Conservation (phyloP, 2,797 vertebrate genomes). For the Mormyrops attenuatus region DNA sequence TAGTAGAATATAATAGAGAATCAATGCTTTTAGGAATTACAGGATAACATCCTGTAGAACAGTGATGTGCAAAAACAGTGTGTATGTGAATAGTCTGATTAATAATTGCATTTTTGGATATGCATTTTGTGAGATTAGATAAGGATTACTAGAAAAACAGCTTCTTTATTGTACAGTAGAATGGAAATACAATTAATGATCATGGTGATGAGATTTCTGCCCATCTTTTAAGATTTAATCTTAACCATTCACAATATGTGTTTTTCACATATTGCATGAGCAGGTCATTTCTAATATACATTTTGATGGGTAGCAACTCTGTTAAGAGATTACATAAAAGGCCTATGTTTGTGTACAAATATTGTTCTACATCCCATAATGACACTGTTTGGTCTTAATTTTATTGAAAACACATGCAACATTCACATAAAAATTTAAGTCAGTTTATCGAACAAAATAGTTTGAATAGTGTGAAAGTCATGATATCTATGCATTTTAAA, state of each 20-base stretch:
- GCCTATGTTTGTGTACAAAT: not conserved
- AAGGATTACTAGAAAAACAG: not conserved
- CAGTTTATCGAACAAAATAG: not conserved
- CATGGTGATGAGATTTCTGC: not conserved
- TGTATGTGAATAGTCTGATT: not conserved
- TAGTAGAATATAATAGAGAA: not conserved
- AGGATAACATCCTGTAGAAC: not conserved
- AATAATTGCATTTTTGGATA: not conserved
- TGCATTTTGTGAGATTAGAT: not conserved
- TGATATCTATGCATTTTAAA: conserved; percentile 8
- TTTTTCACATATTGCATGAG: not conserved
- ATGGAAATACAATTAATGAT: not conserved
- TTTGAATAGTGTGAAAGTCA: not conserved
- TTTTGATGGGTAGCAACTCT: not conserved
- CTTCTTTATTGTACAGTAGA: not conserved
- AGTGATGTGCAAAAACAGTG: not conserved
- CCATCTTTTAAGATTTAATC: not conserved
- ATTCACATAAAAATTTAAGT: not conserved
- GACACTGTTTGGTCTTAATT: not conserved
- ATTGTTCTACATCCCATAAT: not conserved
- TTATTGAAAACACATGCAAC: not conserved
- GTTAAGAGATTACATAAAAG: not conserved
- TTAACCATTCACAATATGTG: not conserved
- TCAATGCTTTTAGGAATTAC: not conserved
- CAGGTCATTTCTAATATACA: not conserved